Conservation (phyloP, 2,797 vertebrate genomes). For the Hemibagrus guttatus region DNA sequence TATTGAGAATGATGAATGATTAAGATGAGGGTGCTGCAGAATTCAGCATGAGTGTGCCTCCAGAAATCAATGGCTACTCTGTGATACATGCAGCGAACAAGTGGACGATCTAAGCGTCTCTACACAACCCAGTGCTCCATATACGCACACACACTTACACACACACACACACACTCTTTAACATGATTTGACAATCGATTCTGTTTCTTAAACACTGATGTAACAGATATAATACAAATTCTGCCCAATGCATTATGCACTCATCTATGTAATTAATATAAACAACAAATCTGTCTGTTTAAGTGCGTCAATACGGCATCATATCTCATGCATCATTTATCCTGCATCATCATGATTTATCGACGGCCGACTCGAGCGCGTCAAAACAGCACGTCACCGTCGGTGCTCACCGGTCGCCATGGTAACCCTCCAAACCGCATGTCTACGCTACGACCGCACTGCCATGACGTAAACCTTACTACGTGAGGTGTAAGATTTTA, state of each 20-base stretch:
- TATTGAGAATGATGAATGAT: neutral
- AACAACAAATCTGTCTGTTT: neutral
- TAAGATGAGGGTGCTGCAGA: conserved; percentile 8
- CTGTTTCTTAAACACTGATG: neutral
- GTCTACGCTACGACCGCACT: neutral
- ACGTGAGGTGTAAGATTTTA: neutral
- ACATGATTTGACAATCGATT: neutral
- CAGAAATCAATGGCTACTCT: conserved; percentile 20
- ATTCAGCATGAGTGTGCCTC: neutral
- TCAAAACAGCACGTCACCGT: conserved; percentile 15
- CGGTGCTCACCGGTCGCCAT: neutral
- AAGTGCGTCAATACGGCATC: conserved; percentile 6
- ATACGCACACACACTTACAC: neutral
- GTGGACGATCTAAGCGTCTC: neutral
- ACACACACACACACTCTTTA: conserved; percentile 1
- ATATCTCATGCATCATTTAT: conserved; percentile 17
- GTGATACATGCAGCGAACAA: conserved; percentile 12
- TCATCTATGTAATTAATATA: neutral
- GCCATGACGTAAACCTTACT: neutral
- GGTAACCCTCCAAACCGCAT: neutral
- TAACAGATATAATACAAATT: neutral
- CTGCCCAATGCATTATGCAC: conserved; percentile 1
- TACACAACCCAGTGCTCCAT: neutral
- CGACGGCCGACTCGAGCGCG: neutral
- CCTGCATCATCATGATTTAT: neutral